Evolutionary conservation across 2,113 vertebrate genomes (phyloP).

Genomic region (Vireo altiloquus): DNA sequence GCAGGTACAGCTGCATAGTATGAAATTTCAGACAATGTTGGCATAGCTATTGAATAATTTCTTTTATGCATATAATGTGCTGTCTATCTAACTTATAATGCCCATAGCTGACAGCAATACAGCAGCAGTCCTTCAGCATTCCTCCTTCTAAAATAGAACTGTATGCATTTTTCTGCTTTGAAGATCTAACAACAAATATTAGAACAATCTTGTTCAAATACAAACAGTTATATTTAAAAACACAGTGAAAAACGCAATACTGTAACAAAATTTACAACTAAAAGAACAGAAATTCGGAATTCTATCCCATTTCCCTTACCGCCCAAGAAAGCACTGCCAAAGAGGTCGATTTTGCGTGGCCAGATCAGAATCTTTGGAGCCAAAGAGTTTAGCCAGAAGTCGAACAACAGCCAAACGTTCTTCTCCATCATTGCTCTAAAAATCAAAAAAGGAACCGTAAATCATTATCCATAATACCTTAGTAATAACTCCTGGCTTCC

Average conservation of each 20-base stretch:
- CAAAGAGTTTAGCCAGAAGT: conserved; percentile 94
- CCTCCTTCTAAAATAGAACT: not conserved
- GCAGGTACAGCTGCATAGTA: not conserved
- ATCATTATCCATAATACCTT: not conserved
- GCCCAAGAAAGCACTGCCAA: conserved; percentile 98
- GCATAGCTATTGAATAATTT: not conserved
- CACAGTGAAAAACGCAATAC: not conserved
- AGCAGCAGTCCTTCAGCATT: not conserved
- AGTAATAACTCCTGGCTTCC: not conserved
- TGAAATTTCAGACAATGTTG: not conserved
- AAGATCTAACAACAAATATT: not conserved
- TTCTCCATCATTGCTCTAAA: conserved; percentile 96
- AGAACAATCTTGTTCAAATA: not conserved
- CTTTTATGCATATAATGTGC: not conserved
- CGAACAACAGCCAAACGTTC: conserved; percentile 96
- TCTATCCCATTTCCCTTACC: conserved; percentile 73
- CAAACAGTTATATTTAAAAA: not conserved
- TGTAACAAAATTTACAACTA: not conserved
- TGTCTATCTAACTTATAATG: not conserved
- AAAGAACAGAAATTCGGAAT: not conserved
- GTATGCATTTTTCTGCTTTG: not conserved
- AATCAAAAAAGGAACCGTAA: conserved; percentile 16
- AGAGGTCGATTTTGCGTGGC: conserved; percentile 96
- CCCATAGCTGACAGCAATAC: not conserved
- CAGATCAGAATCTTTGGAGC: conserved; percentile 97